phyloP scores from a whole-genome alignment of 2,797 vertebrate species.

The Hemitrygon akajei region DNA sequence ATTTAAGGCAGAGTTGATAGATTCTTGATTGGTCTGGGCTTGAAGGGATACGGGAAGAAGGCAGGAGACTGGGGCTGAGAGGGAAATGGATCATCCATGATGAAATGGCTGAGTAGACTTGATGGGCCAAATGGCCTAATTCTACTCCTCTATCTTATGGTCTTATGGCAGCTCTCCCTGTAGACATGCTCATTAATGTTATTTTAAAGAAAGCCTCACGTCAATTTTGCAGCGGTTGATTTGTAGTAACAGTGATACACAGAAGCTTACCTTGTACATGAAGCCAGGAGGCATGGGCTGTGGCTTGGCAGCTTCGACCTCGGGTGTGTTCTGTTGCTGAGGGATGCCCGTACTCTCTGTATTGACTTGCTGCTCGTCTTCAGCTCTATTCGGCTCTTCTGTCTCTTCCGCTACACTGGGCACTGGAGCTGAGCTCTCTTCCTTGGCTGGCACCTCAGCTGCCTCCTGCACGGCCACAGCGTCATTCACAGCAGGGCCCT shows the following conservation, averaged over 20 bases:
- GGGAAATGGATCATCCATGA: no score
- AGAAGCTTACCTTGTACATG: constrained; percentile 74
- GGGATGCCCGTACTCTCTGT: not conserved
- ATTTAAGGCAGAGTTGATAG: no score
- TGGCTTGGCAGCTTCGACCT: constrained; percentile 46
- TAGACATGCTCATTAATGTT: not conserved
- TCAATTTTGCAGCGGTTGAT: not conserved
- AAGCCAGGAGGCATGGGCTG: constrained; percentile 66
- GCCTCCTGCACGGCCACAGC: constrained; percentile 53
- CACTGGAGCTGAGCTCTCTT: constrained; percentile 49
- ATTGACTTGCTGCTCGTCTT: not conserved
- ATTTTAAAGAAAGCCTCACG: not conserved
- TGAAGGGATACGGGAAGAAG: no score
- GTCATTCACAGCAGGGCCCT: constrained; percentile 26
- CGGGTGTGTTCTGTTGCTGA: constrained; percentile 39
- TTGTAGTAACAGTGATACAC: not conserved
- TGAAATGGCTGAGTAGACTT: no score
- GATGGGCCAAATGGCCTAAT: no score
- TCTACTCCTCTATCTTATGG: no score
- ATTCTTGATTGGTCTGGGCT: no score
- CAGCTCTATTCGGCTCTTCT: not conserved
- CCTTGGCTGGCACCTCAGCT: constrained; percentile 48
- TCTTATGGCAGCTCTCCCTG: no score
- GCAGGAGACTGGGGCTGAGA: no score
- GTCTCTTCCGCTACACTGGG: constrained; percentile 40